A percentile compares a stretch with the other conserved stretches of the same genome.
phyloP scores from a whole-genome alignment of 2,888 invertebrate species.

The Caenorhabditis angaria region DNA sequence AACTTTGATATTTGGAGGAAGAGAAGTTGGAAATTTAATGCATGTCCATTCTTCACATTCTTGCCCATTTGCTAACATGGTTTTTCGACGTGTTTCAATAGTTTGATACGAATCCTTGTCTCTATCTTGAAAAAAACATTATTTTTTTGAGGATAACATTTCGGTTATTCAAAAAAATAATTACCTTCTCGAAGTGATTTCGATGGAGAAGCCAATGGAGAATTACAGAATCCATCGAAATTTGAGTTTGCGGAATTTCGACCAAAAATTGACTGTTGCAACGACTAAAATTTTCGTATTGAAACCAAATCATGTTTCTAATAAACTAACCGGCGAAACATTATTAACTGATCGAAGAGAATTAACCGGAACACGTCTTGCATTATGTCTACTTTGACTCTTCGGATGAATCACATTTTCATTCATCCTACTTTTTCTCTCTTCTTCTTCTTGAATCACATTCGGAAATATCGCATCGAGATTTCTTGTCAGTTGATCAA shows the following conservation, averaged over 20 bases:
- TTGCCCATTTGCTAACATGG: constrained; percentile 10
- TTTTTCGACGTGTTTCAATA: constrained; percentile 21
- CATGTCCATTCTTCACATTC: constrained; percentile 13
- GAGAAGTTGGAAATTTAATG: constrained; percentile 20
- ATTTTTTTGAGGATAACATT: background rate
- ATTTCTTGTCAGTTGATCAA: background rate
- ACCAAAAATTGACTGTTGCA: background rate
- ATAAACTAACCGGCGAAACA: background rate
- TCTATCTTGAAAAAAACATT: background rate
- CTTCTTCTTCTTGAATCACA: background rate
- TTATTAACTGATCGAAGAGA: background rate
- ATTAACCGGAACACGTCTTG: background rate
- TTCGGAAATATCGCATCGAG: background rate
- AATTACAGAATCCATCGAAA: background rate
- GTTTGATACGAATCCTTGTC: constrained; percentile 7
- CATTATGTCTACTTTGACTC: background rate
- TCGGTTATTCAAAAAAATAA: background rate
- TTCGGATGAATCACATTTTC: background rate
- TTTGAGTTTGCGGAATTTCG: background rate
- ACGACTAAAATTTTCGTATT: background rate
- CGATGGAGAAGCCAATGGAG: background rate
- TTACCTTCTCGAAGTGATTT: background rate
- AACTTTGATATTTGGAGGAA: constrained; percentile 28
- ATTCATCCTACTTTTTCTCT: background rate
- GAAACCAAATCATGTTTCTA: background rate